Base-by-base conservation (phyloP, 2,797 vertebrate genomes). In the Chaunax sp. region DNA sequence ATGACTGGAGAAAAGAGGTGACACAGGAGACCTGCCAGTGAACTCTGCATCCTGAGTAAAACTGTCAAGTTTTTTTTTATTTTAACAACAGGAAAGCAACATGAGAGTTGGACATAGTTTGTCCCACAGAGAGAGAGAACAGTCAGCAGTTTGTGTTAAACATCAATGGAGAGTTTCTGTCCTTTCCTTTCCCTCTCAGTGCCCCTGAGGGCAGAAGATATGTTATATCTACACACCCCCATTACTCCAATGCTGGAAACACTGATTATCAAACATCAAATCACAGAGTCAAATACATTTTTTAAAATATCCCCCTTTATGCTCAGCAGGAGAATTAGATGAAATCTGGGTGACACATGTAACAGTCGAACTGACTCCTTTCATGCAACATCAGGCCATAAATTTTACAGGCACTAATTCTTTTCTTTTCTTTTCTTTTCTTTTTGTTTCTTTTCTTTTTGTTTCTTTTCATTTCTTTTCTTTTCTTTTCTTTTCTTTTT, bases 111-210 rank as follows among this genome's bases (percentile, higher is more conserved):
- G 50, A 65, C 60, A 76, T 69, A 75, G 68, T 73, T 64, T 78
- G 62, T 72, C 64, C 63, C 52, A 69, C 52, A 43, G 44, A 82
- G 77, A 84, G 66, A 81, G 15, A 37, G 82, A 86, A 91, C 92
- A 94, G 90, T 93, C 92, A 92, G 92, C 89, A 92, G 91, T 93
- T 89, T 90, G 92, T 94, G 79, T 89, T 68, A 58, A 88, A 87
- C 77, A 87, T 91, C 87, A 91, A 81, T 82, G 75, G 83, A 87
- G 83, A 73, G 91, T 89, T 82, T 83, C 87, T 83, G 60, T 38
- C 22, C 49, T 69, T 62, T 76, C 47, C 59, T 57, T 49, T 71
- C 65, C 12, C 63, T 73, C 37, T 5, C 22, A 9, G 58, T 15
- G 37, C 37, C 51, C 51, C 58, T 1, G 20, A 74, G 44, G 58